Base-by-base conservation (phyloP, 92 coral and sea anemone genomes). In the Scolanthus callimorphus region DNA sequence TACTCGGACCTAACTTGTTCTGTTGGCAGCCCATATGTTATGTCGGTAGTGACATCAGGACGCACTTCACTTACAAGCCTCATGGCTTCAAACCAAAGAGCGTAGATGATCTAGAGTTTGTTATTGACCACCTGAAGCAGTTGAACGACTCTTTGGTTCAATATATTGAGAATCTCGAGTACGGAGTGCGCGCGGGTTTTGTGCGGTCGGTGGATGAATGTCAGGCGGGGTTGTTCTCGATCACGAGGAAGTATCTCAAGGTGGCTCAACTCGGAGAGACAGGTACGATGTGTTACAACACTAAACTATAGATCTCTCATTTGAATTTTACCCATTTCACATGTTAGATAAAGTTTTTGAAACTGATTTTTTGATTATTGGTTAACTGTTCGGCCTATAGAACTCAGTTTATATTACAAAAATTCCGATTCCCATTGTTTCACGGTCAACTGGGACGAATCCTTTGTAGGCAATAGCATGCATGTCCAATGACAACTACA, bases 11-110 rank as follows among this genome's bases (percentile, higher is more conserved):
- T 0, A 94, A 83, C 29, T 64, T 81, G 25, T 94, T 89, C 54
- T 94, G 99, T 44, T 72, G 81, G 90, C 96, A 94, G 55, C 71
- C 94, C 0, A 84, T 94, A n/a, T 94, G 99, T 51, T 49, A 23
- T 31, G 80, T 89, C 11, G 99, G 99, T 0, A 27, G 28, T 39
- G 99, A 94, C 13, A 69, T 94, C 11, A 52, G 27, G 17, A 39
- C 67, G n/a, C 99, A 88, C 51, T 94, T 88, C 54, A 84, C 55
- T n/a, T 46, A 57, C 31, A 50, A 62, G 41, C 0, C 53, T 24
- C 74, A 48, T 39, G 96, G 90, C 9, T 80, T 86, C 39, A 63
- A 64, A 25, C 99, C 99, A 6, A 84, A 83, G 38, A 80, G 80
- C 0, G 55, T 51, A 15, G 63, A 57, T 9, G 99, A 94, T 59